phyloP scores from a whole-genome alignment of 2,113 vertebrate genomes.

The Stomatorhinus ivindoensis region DNA sequence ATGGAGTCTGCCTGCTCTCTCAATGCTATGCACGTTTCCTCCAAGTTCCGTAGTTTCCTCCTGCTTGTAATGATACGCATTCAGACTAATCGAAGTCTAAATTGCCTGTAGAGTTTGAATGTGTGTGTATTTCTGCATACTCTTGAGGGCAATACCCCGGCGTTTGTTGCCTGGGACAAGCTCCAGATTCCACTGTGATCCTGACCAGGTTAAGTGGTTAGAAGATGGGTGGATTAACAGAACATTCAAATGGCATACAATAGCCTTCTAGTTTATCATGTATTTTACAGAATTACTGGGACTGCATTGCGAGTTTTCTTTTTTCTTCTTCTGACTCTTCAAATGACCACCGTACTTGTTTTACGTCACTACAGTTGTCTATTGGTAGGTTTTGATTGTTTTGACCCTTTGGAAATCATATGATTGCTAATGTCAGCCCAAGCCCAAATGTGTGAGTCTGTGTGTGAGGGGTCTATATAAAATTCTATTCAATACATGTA shows the following conservation, averaged over 20 bases:
- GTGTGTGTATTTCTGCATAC: neutral
- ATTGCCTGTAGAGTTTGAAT: neutral
- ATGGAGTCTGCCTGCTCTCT: neutral
- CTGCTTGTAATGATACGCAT: neutral
- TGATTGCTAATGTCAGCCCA: neutral
- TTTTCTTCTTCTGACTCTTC: neutral
- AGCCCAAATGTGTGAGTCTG: neutral
- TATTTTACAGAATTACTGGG: neutral
- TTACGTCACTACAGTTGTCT: neutral
- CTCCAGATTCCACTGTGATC: neutral
- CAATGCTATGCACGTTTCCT: neutral
- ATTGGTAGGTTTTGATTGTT: neutral
- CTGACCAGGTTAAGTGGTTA: neutral
- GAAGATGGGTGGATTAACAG: neutral
- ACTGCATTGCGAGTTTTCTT: neutral
- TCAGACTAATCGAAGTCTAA: neutral
- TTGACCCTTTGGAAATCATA: neutral
- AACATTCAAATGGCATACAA: neutral
- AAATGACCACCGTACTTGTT: neutral
- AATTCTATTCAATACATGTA: neutral
- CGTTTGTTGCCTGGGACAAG: neutral
- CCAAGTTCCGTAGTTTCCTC: neutral
- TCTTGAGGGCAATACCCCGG: neutral
- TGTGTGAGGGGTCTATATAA: neutral
- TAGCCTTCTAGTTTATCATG: neutral